A percentile compares a stretch with the other conserved stretches of the same genome.
Conservation (phyloP, 2,113 vertebrate genomes). For the Junco hyemalis region DNA sequence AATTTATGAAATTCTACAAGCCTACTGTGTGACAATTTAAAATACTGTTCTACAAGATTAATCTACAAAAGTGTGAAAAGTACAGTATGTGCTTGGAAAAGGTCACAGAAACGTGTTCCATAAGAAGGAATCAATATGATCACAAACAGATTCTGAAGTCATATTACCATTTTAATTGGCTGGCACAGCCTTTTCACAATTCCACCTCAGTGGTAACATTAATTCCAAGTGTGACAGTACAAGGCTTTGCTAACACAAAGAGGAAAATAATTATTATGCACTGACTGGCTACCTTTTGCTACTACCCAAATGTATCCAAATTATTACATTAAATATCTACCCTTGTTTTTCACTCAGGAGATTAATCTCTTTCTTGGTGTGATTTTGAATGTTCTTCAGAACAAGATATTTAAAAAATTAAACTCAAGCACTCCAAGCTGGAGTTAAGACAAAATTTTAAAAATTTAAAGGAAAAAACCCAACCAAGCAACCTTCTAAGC, state of each 20-base stretch:
- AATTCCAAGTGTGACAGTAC: neutral
- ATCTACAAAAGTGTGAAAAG: conserved; percentile 7
- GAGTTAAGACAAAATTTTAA: neutral
- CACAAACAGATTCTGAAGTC: conserved; percentile 24
- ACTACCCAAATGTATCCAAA: neutral
- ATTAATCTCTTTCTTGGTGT: neutral
- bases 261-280: neutral
- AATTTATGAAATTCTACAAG: conserved; percentile 32
- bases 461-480: neutral
- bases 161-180: conserved; percentile 19
- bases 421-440: neutral
- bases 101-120: neutral
- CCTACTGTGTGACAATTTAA: conserved; percentile 17
- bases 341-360: neutral
- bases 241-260: neutral
- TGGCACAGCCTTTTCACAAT: neutral
- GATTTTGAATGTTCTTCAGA: neutral
- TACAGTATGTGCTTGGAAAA: conserved; percentile 20
- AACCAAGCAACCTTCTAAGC: neutral
- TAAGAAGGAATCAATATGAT: conserved; percentile 19
- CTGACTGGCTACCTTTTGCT: neutral
- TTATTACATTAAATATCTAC: neutral
- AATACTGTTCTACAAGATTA: conserved; percentile 16
- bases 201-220: neutral
- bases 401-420: neutral